Evolutionary conservation across 2,888 invertebrate species (phyloP).

Genomic region (Crocallis elinguaria): DNA sequence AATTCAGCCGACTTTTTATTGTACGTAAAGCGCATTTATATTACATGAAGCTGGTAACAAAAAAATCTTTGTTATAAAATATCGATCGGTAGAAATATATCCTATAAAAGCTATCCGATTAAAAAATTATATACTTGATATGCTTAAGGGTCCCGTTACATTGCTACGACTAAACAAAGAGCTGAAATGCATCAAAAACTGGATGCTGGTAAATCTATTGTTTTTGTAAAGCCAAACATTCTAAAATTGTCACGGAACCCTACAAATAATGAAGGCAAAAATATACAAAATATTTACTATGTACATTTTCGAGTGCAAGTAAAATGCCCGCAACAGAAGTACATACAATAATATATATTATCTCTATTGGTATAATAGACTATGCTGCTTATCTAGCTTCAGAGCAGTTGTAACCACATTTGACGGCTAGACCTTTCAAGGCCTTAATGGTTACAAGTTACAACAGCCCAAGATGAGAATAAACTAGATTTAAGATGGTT

Average conservation of each 20-base stretch:
- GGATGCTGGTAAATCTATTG: constrained; percentile 32
- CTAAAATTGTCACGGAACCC: constrained; percentile 35
- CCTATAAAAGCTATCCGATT: constrained; percentile 49
- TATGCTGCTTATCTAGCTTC: neutral
- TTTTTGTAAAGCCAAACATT: constrained; percentile 18
- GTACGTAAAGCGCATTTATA: constrained; percentile 36
- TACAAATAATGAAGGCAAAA: constrained; percentile 46
- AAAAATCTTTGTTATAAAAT: constrained; percentile 48
- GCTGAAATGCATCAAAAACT: constrained; percentile 35
- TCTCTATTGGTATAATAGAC: constrained; percentile 11
- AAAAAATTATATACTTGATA: constrained; percentile 43
- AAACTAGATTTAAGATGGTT: neutral
- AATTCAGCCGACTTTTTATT: constrained; percentile 37
- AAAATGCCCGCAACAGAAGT: constrained; percentile 27
- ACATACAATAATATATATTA: constrained; percentile 18
- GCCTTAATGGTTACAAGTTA: constrained; percentile 4
- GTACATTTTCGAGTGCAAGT: constrained; percentile 35
- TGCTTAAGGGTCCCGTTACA: constrained; percentile 42
- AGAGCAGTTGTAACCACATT: neutral
- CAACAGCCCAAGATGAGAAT: neutral
- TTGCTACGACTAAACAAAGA: constrained; percentile 25
- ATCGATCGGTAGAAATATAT: constrained; percentile 46
- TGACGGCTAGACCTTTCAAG: constrained; percentile 6
- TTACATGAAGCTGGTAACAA: constrained; percentile 55
- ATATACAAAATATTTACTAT: constrained; percentile 49